Evolutionary conservation across 2,888 invertebrate genomes (phyloP).

Genomic region (Melieria omissa): DNA sequence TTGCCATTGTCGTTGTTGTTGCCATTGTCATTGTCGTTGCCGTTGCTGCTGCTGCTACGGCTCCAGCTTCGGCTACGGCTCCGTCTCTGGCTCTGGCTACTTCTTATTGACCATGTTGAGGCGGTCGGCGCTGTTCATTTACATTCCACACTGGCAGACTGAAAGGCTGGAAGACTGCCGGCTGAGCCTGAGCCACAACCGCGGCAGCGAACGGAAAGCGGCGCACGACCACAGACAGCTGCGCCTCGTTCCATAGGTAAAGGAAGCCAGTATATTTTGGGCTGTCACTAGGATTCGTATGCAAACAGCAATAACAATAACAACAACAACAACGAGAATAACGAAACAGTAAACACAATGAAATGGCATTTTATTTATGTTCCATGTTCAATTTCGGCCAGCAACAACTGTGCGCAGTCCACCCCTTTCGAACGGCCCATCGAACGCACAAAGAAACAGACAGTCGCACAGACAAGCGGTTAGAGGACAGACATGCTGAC

Average conservation of each 20-base stretch:
- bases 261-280: background rate
- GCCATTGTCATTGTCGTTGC: conserved; percentile 19
- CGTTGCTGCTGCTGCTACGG: conserved; percentile 4
- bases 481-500: conserved; percentile 34
- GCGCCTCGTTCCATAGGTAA: no score
- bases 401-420: conserved; percentile 10
- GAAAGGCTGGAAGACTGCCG: background rate
- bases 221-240: no score
- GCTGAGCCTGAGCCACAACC: no score
- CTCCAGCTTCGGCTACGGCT: background rate
- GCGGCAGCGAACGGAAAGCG: no score
- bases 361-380: conserved; percentile 30
- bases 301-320: background rate
- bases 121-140: conserved; percentile 15
- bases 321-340: conserved; percentile 1
- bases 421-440: conserved; percentile 9
- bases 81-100: background rate
- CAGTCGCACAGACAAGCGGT: conserved; percentile 27
- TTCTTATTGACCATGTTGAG: conserved; percentile 14
- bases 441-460: background rate
- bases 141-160: conserved; percentile 22
- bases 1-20: background rate
- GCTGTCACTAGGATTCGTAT: background rate
- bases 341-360: conserved; percentile 20
- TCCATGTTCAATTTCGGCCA: conserved; percentile 25